Conservation (phyloP, 2,888 invertebrate genomes). For the Sceliomorpha sp. region DNA sequence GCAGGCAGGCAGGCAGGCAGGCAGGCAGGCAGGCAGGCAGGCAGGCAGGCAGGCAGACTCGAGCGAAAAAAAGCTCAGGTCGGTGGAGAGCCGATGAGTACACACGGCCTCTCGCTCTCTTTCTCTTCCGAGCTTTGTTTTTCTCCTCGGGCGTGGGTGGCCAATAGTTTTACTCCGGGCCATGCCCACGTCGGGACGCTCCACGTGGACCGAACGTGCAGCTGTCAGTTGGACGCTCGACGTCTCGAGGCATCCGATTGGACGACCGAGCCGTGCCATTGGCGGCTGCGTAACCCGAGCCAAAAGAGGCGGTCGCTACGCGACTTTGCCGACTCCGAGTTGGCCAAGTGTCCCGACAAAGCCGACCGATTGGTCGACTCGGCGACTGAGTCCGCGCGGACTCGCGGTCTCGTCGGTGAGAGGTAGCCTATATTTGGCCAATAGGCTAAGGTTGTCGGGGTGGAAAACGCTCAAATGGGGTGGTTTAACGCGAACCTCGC, state of each 20-base stretch:
- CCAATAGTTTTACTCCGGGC: constrained; percentile 77
- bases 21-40: too few species aligned
- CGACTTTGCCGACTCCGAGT: too few species aligned
- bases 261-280: too few species aligned
- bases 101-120: constrained; percentile 60
- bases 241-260: constrained; percentile 21
- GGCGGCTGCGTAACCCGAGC: too few species aligned
- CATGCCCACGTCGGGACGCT: constrained; percentile 66
- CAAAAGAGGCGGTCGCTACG: too few species aligned
- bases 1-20: too few species aligned
- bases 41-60: constrained; percentile 44
- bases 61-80: constrained; percentile 71
- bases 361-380: constrained; percentile 13
- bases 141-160: constrained; percentile 74
- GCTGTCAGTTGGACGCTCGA: constrained; percentile 32
- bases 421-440: constrained; percentile 69
- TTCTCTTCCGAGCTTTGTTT: constrained; percentile 60
- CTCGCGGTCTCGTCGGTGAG: constrained; percentile 41
- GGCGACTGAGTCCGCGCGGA: constrained; percentile 61
- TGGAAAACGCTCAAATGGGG: constrained; percentile 81
- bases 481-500: constrained; percentile 80
- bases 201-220: constrained; percentile 70
- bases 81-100: constrained; percentile 71
- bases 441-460: constrained; percentile 78
- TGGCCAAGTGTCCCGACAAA: too few species aligned